Base-by-base conservation (phyloP, 2,888 invertebrate species). In the Acrobasis consociella region DNA sequence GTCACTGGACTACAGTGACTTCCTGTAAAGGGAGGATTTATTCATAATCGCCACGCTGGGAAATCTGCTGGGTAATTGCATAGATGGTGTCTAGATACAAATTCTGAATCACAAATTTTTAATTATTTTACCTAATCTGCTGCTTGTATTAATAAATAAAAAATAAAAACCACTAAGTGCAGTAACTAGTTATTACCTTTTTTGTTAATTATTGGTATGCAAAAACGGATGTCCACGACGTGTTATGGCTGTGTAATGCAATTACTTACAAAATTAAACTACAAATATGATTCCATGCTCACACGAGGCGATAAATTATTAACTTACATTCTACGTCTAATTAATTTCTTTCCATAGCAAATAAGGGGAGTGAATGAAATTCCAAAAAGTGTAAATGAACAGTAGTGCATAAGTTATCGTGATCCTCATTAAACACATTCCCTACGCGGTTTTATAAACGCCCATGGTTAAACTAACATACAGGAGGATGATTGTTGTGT, bases 391-490 rank as follows among this genome's bases (percentile, higher is more conserved):
- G 82, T 84, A 85, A 87, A 84, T 82, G 78, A 81, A 86, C 80
- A 82, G 82, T 83, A 81, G 80, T 80, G 83, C 85, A 85, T 89
- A 90, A 89, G 82, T 88, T 87, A 88, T 86, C 77, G 83, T 74
- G 67, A 74, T 65, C 72, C 86, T 86, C 85, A 83, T 89, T 88
- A 88, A 85, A 84, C 78, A 80, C 84, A 87, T 89, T 85, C 87
- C 77, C 63, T 46, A n/a, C 64, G 55, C 46, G 58, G 42, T 55
- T 62, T 62, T 62, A 62, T 50, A 52, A 52, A 46, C 42, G 62
- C 55, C 37, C 51, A 37, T 16, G 58, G 42, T n/a, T 60, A 22
- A 16, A 1, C 50, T 13, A n/a, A 55, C 37, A 55, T 62, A 62
- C 55, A 62, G 62, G 49, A 10, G 17, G 62, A 51, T 51, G 17